A percentile compares a stretch with the other conserved stretches of the same genome.
These are phyloP conservation scores for Sardina pilchardus DNA, from an alignment of 2,113 vertebrate species.

Conservation along the genomic window DNA sequence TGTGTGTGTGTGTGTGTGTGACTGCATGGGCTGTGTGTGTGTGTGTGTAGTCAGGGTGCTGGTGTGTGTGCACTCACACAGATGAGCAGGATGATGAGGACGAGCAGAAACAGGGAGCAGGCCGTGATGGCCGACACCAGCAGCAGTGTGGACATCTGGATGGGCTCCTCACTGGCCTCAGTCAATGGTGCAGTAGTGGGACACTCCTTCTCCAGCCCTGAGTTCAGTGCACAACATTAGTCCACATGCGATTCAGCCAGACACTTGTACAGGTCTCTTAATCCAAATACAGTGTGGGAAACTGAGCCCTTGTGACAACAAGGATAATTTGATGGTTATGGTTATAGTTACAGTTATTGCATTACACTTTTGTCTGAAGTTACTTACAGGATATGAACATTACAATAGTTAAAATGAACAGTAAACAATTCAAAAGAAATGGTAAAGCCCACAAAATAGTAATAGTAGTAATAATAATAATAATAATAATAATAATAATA, in stretches of 20 bases:
- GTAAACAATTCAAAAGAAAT: too few relatives aligned
- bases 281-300: too few relatives aligned
- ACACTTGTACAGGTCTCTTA: too few relatives aligned
- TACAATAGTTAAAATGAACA: too few relatives aligned
- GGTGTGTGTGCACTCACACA: not conserved
- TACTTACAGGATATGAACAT: too few relatives aligned
- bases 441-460: too few relatives aligned
- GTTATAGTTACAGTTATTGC: too few relatives aligned
- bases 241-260: not conserved
- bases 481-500: too few relatives aligned
- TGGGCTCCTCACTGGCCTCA: not conserved
- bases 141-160: not conserved
- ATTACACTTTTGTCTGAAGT: too few relatives aligned
- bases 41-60: not conserved
- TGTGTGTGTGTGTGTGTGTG: slow-evolving; percentile 13
- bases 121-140: not conserved
- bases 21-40: not conserved
- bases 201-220: not conserved
- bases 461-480: too few relatives aligned
- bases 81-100: not conserved
- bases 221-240: not conserved
- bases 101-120: not conserved
- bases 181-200: not conserved
- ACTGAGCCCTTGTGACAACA: too few relatives aligned
- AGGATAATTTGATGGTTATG: too few relatives aligned